Percentiles rank a stretch among this genome's conserved stretches.
phyloP scores from a whole-genome alignment of 2,797 vertebrate genomes.

The Labroides dimidiatus region DNA sequence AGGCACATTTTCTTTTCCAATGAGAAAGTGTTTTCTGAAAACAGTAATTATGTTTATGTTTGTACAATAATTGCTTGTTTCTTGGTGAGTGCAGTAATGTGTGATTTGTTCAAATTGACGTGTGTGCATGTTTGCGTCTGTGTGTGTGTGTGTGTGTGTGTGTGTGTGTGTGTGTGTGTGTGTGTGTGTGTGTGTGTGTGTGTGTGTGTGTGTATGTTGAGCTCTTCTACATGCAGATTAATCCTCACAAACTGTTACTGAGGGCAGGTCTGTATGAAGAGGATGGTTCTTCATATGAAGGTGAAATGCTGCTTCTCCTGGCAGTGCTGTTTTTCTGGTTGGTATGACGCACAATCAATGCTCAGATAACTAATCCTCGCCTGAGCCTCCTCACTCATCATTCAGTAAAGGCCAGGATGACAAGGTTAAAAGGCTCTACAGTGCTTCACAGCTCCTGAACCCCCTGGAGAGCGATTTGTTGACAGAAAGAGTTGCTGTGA shows the following conservation, averaged over 20 bases:
- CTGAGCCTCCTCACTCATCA: conserved; percentile 23
- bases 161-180: too few species aligned
- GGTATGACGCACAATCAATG: conserved; percentile 39
- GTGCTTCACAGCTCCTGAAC: conserved; percentile 17
- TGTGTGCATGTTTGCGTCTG: background rate
- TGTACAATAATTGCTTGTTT: conserved; percentile 8
- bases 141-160: too few species aligned
- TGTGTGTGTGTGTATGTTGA: background rate
- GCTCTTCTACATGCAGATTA: conserved; percentile 3
- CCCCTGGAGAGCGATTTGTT: conserved; percentile 12
- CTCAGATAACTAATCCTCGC: conserved; percentile 38
- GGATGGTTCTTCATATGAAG: conserved; percentile 2
- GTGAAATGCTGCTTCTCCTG: conserved; percentile 13
- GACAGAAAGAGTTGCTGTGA: conserved; percentile 3
- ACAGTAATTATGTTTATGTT: conserved; percentile 14
- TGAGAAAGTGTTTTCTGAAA: background rate
- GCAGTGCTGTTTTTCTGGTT: conserved; percentile 4
- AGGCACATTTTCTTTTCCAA: conserved; percentile 8
- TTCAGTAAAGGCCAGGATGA: conserved; percentile 6
- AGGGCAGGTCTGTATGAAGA: background rate
- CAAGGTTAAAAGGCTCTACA: conserved; percentile 28
- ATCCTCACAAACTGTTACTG: conserved; percentile 1
- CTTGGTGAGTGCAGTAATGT: background rate
- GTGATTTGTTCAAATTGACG: conserved; percentile 8
- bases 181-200: too few species aligned